These are phyloP conservation scores for Fregata magnificens DNA, from an alignment of 2,113 vertebrate genomes.

Conservation along the genomic window DNA sequence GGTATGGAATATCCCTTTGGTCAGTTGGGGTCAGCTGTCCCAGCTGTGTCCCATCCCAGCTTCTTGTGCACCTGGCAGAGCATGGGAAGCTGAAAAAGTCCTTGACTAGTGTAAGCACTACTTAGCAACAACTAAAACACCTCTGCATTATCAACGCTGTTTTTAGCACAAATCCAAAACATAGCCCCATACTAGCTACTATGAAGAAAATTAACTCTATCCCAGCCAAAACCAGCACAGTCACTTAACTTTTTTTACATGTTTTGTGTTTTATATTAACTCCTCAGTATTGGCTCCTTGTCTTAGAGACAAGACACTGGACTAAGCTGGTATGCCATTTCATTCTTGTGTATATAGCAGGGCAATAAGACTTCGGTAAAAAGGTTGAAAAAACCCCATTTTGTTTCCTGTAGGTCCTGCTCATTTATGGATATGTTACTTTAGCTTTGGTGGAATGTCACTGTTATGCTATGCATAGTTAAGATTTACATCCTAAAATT, in stretches of 20 bases:
- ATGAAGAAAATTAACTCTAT: no score
- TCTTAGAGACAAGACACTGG: neutral
- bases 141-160: no score
- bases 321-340: neutral
- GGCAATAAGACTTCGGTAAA: neutral
- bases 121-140: no score
- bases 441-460: neutral
- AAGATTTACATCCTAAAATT: neutral
- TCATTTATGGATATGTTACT: neutral
- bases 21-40: no score
- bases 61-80: no score
- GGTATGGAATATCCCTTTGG: no score
- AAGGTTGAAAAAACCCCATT: accelerated
- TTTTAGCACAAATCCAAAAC: no score
- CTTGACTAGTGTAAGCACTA: no score
- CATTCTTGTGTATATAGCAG: neutral
- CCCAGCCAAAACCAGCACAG: no score
- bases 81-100: no score
- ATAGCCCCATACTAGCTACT: no score
- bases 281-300: neutral
- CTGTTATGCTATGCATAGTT: neutral
- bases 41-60: no score
- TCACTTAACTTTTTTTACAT: neutral
- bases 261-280: neutral
- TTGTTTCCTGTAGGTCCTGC: neutral